Base-by-base conservation (phyloP, 2,797 vertebrate species). In the Enteromius viviparus region DNA sequence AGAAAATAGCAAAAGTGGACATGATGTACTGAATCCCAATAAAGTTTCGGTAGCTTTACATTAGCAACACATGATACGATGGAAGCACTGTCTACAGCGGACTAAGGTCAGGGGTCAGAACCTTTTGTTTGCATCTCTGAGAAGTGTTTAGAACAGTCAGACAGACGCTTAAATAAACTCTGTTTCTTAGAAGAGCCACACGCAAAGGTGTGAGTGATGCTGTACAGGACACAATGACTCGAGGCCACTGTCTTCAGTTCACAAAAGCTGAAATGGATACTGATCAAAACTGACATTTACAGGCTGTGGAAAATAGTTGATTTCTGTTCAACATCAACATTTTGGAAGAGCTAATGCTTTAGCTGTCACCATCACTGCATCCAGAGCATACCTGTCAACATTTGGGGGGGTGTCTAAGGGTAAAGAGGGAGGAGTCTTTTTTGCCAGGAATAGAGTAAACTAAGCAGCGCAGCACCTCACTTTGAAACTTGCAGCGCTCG, bases 81-180 rank as follows among this genome's bases (percentile, higher is more conserved):
- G n/a, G 23, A 7, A 71, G 4, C 7, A 0, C 68, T 17, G 40
- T 40, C 65, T 6, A 68, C 21, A 68, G 9, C 2, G 1, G 21
- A 23, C 12, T 69, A 3, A 8, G 23, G 11, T 64, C 51, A 8
- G 7, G 65, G 32, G 49, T 69, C 45, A 58, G 3, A 51, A 12
- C 26, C 58, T 68, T 40, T 34, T 71, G 37, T 65, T 76, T 49
- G 70, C 29, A 17, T 60, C 40, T 55, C 23, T 34, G 68, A 66
- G 45, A 76, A 19, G 40, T 49, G 68, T 68, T 80, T 75, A 62
- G 78, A 70, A 29, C 40, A 34, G 64, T 45, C 60, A 21, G 58
- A 76, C n/a, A 76, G 70, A 42, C 6, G 19, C 79, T 81, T 87
- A 76, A 60, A 81, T 75, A 78, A 84, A 75, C 74, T 83, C 29